Conservation (phyloP, 2,113 vertebrate species). For the Labeo rohita region DNA sequence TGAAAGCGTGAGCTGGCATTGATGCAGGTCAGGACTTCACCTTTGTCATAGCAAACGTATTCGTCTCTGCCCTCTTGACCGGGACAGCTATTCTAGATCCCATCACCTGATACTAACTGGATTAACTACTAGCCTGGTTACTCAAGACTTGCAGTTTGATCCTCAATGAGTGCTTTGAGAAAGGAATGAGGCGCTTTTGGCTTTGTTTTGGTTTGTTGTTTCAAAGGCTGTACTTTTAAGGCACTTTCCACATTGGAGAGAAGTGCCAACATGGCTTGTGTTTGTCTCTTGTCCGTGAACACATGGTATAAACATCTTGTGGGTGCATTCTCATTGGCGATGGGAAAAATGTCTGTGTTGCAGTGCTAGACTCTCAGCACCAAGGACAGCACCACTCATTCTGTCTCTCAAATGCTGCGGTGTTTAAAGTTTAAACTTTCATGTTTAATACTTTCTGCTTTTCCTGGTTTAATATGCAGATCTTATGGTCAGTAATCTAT, state of each 20-base stretch:
- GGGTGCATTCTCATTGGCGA: not conserved
- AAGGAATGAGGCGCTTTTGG: not conserved
- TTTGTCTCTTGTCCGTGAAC: not conserved
- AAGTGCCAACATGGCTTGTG: not conserved
- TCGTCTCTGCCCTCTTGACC: not conserved
- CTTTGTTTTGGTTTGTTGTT: conserved; percentile 5
- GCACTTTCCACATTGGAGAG: not conserved
- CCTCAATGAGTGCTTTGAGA: not conserved
- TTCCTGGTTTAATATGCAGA: not conserved
- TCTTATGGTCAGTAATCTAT: not conserved
- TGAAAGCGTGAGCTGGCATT: conserved; percentile 22
- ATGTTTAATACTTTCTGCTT: not conserved
- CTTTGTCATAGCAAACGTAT: not conserved
- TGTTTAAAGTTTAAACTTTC: not conserved
- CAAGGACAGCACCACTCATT: conserved; percentile 44
- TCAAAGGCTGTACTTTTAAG: not conserved
- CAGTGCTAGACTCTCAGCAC: conserved; percentile 30
- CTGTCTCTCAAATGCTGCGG: not conserved
- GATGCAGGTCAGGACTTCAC: not conserved
- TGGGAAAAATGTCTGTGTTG: not conserved
- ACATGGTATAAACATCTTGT: conserved; percentile 18
- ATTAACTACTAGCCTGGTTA: not conserved
- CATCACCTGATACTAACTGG: conserved; percentile 25
- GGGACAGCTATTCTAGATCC: conserved; percentile 7
- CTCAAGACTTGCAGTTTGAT: conserved; percentile 9